phyloP scores from a whole-genome alignment of 1,140 invertebrate species.

The Drosophila aff. region DNA sequence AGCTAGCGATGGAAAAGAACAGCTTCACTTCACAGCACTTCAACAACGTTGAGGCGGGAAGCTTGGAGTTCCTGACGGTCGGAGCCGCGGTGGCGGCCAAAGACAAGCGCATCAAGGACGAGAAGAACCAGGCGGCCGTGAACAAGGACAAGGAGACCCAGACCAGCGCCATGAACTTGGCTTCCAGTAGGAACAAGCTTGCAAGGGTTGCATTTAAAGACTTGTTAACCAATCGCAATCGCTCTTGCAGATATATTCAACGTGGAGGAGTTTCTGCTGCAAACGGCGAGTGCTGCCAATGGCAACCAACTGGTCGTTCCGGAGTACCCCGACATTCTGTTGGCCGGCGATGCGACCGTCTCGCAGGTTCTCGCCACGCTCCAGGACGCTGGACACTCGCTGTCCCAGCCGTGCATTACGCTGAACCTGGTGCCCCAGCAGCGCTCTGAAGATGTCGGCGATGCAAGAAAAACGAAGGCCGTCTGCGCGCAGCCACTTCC shows the following conservation, averaged over 20 bases:
- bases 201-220: background rate
- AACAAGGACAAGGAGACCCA: conserved; percentile 78
- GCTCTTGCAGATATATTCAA: conserved; percentile 60
- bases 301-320: conserved; percentile 78
- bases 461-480: conserved; percentile 61
- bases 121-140: conserved; percentile 87
- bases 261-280: conserved; percentile 73
- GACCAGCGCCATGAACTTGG: conserved; percentile 50
- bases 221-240: background rate
- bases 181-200: conserved; percentile 51
- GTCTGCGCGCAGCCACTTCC: conserved; percentile 75
- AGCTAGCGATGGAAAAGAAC: conserved; percentile 49
- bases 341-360: conserved; percentile 87
- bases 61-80: conserved; percentile 87
- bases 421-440: conserved; percentile 75
- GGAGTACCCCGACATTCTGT: conserved; percentile 85
- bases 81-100: conserved; percentile 93
- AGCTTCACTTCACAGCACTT: conserved; percentile 61
- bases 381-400: conserved; percentile 86
- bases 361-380: conserved; percentile 88
- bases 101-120: conserved; percentile 93
- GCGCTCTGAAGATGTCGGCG: conserved; percentile 42
- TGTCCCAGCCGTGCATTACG: conserved; percentile 87
- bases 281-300: conserved; percentile 53
- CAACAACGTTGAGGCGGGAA: conserved; percentile 59